Conservation (phyloP, 2,888 invertebrate genomes). For the Argyresthia albistria region DNA sequence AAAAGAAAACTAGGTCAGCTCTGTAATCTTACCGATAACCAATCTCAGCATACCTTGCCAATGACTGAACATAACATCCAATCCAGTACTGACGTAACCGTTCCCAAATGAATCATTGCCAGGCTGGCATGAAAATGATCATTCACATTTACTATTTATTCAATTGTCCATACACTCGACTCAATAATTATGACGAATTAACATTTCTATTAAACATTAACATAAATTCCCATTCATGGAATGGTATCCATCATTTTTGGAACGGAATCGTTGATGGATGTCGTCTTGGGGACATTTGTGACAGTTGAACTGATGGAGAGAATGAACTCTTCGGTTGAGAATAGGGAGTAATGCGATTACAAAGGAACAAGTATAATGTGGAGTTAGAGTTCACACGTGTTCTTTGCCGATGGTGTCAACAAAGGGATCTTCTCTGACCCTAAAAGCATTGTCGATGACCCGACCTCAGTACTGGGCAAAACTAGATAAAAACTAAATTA, state of each 20-base stretch:
- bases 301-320: constrained; percentile 56
- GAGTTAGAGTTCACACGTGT: constrained; percentile 65
- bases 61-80: too few species aligned
- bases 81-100: too few species aligned
- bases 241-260: constrained; percentile 47
- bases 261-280: constrained; percentile 39
- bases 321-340: constrained; percentile 34
- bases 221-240: constrained; percentile 57
- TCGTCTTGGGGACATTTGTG: constrained; percentile 49
- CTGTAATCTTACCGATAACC: too few species aligned
- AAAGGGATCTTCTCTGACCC: constrained; percentile 24
- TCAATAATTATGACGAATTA: constrained; percentile 54
- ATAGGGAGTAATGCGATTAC: constrained; percentile 19
- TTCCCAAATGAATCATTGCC: neutral
- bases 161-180: constrained; percentile 29
- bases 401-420: constrained; percentile 37
- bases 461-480: neutral
- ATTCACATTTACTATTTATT: constrained; percentile 29
- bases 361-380: constrained; percentile 16
- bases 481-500: neutral
- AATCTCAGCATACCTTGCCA: too few species aligned
- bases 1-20: too few species aligned
- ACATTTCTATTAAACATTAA: constrained; percentile 59
- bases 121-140: constrained; percentile 28
- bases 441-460: constrained; percentile 1